Evolutionary conservation across 2,888 invertebrate species (phyloP), one percentile per base, ranked within the genome.

Genomic region (Eupsilia transversa): DNA sequence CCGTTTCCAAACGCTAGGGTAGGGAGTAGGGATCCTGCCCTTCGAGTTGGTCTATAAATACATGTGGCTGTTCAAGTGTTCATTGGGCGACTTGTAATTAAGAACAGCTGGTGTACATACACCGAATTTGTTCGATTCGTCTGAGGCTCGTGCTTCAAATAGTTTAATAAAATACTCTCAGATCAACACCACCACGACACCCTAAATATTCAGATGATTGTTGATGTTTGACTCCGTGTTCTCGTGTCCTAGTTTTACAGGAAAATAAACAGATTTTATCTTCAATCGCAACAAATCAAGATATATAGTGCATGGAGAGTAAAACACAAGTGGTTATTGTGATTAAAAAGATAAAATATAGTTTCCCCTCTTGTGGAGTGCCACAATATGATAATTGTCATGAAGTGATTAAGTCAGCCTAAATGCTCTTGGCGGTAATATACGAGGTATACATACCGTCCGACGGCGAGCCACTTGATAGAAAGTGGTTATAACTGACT

Each of bases 11-110:
- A 43, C 43, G 52, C 27, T 10, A 38, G 57, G n/a, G n/a, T n/a
- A n/a, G n/a, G n/a, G n/a, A n/a, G n/a, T n/a, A n/a, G n/a, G 17
- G 82, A 54, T 71, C 63, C 77, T 72, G 79, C 68, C 83, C 68
- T 69, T 78, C 72, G n/a, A 60, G 14, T 54, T 43, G 17, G n/a
- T 83, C 69, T 80, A 78, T 59, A 73, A 82, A 83, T 49, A 83
- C 38, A 60, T 33, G n/a, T 41, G 35, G 66, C 49, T 61, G 57
- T 57, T 67, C 57, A 60, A 71, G 41, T 69, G 56, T 72, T 64
- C 20, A 65, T 57, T 66, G 68, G 65, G 66, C 60, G 79, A 41
- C n/a, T 33, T 66, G 61, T 63, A 73, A 83, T 69, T 52, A 73
- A 9, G 49, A 66, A 30, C 83, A 78, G 60, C 60, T 57, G 73